Evolutionary conservation across 2,888 invertebrate species (phyloP).

Genomic region (Acleris literana): DNA sequence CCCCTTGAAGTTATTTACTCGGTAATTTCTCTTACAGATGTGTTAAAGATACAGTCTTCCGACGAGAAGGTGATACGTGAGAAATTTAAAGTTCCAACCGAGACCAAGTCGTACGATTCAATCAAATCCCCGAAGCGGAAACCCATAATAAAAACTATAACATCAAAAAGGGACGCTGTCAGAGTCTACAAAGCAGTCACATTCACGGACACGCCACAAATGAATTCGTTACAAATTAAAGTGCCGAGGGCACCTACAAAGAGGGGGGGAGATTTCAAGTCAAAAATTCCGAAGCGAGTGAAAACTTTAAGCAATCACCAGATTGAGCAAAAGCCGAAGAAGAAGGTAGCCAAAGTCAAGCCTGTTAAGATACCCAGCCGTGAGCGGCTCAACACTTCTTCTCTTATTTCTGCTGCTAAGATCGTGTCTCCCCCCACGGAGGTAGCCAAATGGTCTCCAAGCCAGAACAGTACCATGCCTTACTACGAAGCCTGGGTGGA

Average conservation of each 20-base stretch:
- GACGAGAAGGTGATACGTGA: background rate
- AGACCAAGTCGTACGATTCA: constrained; percentile 26
- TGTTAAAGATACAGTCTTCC: background rate
- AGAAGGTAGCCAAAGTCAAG: background rate
- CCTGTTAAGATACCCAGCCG: background rate
- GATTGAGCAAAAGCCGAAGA: constrained; percentile 28
- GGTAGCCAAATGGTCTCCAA: constrained; percentile 67
- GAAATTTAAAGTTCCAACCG: background rate
- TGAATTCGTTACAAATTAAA: constrained; percentile 51
- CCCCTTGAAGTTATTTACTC: too few relatives aligned
- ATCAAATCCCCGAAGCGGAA: constrained; percentile 40
- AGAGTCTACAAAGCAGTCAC: constrained; percentile 61
- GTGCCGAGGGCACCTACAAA: constrained; percentile 46
- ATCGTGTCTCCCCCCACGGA: constrained; percentile 56
- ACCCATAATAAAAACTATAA: constrained; percentile 56
- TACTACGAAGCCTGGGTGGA: constrained; percentile 76
- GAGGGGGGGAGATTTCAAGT: constrained; percentile 42
- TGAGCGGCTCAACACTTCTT: constrained; percentile 30
- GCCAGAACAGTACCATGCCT: constrained; percentile 56
- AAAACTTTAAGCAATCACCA: constrained; percentile 23
- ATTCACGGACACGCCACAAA: constrained; percentile 52
- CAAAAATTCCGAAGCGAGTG: constrained; percentile 30
- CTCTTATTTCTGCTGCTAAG: constrained; percentile 18
- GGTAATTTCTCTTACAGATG: background rate
- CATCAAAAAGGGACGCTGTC: constrained; percentile 45